These are phyloP conservation scores for Pitangus sulphuratus DNA, from an alignment of 2,797 vertebrate species.

Conservation along the genomic window DNA sequence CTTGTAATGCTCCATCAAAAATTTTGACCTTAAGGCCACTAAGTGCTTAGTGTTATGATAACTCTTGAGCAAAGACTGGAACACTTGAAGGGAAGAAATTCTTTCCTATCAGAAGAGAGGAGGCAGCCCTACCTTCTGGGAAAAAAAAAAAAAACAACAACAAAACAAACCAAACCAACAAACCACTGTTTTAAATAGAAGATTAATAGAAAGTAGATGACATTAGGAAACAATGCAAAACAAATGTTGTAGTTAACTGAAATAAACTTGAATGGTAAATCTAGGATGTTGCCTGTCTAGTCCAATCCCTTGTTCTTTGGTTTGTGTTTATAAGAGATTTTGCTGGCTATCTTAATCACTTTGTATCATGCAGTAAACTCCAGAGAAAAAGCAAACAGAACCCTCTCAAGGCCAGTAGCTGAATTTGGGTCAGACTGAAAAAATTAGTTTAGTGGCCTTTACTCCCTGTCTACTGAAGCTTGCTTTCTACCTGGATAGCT, in stretches of 20 bases:
- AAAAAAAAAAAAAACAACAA: too few species aligned
- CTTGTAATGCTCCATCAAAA: neutral
- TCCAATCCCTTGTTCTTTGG: neutral
- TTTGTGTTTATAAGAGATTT: neutral
- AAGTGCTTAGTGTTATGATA: neutral
- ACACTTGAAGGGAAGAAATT: neutral
- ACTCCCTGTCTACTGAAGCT: neutral
- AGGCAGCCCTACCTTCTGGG: neutral
- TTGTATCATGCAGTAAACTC: neutral
- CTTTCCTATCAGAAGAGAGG: neutral
- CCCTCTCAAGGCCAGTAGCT: neutral
- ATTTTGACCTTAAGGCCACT: neutral
- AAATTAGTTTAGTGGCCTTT: neutral
- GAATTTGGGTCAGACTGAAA: slow-evolving; percentile 29
- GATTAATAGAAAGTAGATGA: neutral
- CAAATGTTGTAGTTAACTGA: neutral
- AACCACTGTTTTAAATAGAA: neutral
- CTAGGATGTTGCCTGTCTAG: neutral
- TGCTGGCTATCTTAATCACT: slow-evolving; percentile 39
- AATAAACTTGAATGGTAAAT: neutral
- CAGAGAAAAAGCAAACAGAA: slow-evolving; percentile 7
- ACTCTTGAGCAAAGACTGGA: neutral
- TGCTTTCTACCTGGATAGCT: neutral
- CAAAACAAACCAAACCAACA: neutral
- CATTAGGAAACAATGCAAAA: neutral